Evolutionary conservation across 2,797 vertebrate species (phyloP).

Genomic region (Nannoperca australis): DNA sequence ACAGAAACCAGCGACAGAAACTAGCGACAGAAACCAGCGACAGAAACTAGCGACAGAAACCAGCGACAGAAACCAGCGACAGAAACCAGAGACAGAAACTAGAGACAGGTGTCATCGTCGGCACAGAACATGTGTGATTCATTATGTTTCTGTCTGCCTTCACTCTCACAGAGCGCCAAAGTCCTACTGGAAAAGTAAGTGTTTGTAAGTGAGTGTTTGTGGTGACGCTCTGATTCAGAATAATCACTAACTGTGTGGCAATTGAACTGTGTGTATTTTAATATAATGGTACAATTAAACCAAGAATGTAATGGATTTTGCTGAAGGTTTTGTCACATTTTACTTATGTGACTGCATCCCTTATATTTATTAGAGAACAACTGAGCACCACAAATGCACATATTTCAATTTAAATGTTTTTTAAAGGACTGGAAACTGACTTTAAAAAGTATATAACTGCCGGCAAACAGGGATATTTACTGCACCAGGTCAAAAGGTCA

Average conservation of each 20-base stretch:
- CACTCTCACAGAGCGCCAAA: conserved; percentile 86
- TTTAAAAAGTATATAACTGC: no score
- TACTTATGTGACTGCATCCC: neutral
- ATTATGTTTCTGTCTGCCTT: neutral
- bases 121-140: conserved; percentile 21
- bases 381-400: neutral
- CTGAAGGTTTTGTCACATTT: neutral
- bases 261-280: neutral
- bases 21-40: no score
- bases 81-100: no score
- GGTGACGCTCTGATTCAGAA: conserved; percentile 12
- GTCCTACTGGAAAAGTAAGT: conserved; percentile 93
- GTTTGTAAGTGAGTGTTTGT: neutral
- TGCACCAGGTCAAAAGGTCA: no score
- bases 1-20: no score
- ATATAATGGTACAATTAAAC: neutral
- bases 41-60: no score
- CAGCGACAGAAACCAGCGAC: no score
- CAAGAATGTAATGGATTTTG: no score
- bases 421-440: no score
- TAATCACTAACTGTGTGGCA: neutral
- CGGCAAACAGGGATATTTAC: no score
- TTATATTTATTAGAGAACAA: neutral
- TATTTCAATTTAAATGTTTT: neutral
- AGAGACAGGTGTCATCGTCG: conserved; percentile 1